Conservation (phyloP, 2,113 vertebrate species). For the Dascyllus trimaculatus region DNA sequence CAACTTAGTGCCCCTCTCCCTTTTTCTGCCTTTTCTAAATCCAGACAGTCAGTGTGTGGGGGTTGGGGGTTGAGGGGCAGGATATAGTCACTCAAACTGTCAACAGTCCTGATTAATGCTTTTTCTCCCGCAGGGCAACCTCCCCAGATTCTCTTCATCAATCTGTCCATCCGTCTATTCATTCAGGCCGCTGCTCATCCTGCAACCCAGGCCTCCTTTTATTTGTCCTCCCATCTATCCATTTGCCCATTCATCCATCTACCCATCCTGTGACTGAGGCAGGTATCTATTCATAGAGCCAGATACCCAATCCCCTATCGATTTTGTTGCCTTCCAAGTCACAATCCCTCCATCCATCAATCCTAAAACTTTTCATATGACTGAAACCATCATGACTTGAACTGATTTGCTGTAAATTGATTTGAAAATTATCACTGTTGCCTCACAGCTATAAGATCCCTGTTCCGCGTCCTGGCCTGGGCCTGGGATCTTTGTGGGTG, state of each 20-base stretch:
- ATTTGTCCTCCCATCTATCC: constrained; percentile 24
- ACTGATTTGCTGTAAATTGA: neutral
- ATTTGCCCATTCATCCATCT: constrained; percentile 2
- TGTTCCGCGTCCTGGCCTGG: too few species aligned
- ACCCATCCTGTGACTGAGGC: neutral
- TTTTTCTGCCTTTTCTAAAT: neutral
- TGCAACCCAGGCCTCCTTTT: constrained; percentile 4
- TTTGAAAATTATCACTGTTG: neutral
- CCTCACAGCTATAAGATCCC: too few species aligned
- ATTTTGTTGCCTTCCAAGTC: constrained; percentile 2
- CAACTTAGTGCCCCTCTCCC: neutral
- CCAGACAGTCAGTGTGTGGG: neutral
- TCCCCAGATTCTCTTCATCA: constrained; percentile 25
- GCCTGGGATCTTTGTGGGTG: too few species aligned
- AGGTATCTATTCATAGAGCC: constrained; percentile 14
- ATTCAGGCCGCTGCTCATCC: constrained; percentile 5
- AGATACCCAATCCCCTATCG: neutral
- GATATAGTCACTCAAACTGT: constrained; percentile 65
- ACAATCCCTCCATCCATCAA: neutral
- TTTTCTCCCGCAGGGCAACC: constrained; percentile 45
- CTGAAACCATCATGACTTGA: neutral
- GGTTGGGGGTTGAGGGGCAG: constrained; percentile 28
- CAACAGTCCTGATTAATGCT: constrained; percentile 65
- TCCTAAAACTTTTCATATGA: neutral
- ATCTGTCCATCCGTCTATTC: constrained; percentile 33